phyloP scores from a whole-genome alignment of 2,888 invertebrate species.

The Dorcus hopei region DNA sequence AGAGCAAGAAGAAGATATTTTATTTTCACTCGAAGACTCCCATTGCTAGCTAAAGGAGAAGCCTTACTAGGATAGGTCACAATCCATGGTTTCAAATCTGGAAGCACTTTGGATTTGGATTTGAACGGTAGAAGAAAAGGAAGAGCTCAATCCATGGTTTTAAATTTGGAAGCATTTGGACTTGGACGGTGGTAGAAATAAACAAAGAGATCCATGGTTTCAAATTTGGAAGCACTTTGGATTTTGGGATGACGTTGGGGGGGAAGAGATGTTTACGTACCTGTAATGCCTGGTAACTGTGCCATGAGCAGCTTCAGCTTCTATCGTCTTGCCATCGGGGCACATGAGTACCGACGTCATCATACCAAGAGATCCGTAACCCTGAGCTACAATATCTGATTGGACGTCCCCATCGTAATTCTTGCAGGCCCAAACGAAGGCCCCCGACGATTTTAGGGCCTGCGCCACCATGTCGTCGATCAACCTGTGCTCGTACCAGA shows the following conservation, averaged over 20 bases:
- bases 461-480: slow-evolving; percentile 94
- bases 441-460: slow-evolving; percentile 76
- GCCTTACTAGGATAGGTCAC: too few species aligned
- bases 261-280: slow-evolving; percentile 31
- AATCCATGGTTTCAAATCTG: too few species aligned
- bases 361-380: slow-evolving; percentile 79
- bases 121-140: too few species aligned
- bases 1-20: slow-evolving; percentile 34
- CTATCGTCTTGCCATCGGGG: slow-evolving; percentile 83
- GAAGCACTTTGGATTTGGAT: too few species aligned
- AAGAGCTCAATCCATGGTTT: too few species aligned
- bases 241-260: too few species aligned
- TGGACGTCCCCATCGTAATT: slow-evolving; percentile 93
- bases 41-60: too few species aligned
- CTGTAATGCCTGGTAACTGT: slow-evolving; percentile 86
- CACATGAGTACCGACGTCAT: slow-evolving; percentile 91
- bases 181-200: too few species aligned
- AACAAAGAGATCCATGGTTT: too few species aligned
- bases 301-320: slow-evolving; percentile 90
- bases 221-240: too few species aligned
- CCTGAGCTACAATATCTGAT: slow-evolving; percentile 80
- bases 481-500: slow-evolving; percentile 89
- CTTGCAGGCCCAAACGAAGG: slow-evolving; percentile 91
- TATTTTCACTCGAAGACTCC: background rate
- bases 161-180: too few species aligned